Base-by-base conservation (phyloP, 2,888 invertebrate genomes). In the Endotricha flammealis region DNA sequence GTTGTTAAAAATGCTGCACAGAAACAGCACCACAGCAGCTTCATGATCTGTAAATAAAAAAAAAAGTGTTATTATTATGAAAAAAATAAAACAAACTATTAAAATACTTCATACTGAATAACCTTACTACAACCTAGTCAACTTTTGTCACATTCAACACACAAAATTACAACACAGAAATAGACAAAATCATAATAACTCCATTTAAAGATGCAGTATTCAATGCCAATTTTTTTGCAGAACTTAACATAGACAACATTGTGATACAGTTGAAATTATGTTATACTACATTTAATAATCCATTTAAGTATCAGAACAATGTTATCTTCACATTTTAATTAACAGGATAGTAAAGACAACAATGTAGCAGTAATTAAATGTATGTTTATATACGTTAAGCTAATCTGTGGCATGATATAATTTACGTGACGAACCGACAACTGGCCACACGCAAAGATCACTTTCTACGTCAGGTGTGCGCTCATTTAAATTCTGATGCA, bases 21-120 rank as follows among this genome's bases (percentile, higher is more conserved):
- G 5, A 72, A 22, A 54, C 64, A 74, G 65, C 70, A 73, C 67
- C 63, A 68, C 40, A 71, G 53, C 41, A 76, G 49, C 50, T 74
- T 70, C 85, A 83, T 83, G 56, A 49, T 76, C 85, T 85, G 82
- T 27, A 79, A 78, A 51, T 49, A 64, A 48, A 41, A 20, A 44
- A 41, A 44, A 29, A 31, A 29, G 22, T 32, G 7, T 14, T 28
- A 23, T 12, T 23, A 32, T n/a, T n/a, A n/a, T n/a, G n/a, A n/a
- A n/a, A n/a, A n/a, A n/a, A n/a, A n/a, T n/a, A 16, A 31, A 3
- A 23, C n/a, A 27, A 13, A 2, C 12, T 22, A 24, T 32, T 32
- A 23, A 13, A 2, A n/a, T 8, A 12, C 13, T 22, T 11, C 22
- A 6, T 17, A 33, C 25, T 27, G n/a, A 16, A 27, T 11, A 25